These are phyloP conservation scores for Typhlichthys eigenmanni DNA, from an alignment of 2,797 vertebrate species.

Conservation along the genomic window DNA sequence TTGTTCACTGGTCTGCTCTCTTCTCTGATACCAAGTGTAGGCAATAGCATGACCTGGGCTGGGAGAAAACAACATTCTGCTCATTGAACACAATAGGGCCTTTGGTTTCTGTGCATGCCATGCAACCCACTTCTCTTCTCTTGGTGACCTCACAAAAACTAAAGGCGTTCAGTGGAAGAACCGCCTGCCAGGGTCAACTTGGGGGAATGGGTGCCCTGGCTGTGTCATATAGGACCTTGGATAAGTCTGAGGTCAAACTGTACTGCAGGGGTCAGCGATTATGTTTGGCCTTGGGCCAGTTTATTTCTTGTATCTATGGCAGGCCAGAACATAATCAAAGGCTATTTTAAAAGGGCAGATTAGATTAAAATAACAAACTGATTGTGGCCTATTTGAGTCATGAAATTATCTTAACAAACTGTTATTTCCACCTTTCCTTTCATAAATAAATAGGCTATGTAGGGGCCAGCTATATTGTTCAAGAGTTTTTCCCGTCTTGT, in stretches of 20 bases:
- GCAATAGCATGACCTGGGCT: conserved; percentile 9
- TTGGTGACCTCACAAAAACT: conserved; percentile 44
- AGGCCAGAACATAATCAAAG: too few species aligned
- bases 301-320: too few species aligned
- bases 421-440: too few species aligned
- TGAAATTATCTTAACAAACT: too few species aligned
- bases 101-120: conserved; percentile 47
- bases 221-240: conserved; percentile 17
- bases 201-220: conserved; percentile 7
- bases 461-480: too few species aligned
- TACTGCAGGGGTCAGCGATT: background rate
- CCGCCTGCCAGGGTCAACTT: conserved; percentile 35
- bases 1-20: conserved; percentile 18
- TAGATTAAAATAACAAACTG: too few species aligned
- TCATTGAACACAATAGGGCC: conserved; percentile 57
- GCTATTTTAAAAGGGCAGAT: too few species aligned
- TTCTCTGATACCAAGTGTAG: conserved; percentile 28
- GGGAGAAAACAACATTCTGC: conserved; percentile 42
- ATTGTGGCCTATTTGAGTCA: too few species aligned
- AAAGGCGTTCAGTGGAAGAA: conserved; percentile 42
- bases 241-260: conserved; percentile 13
- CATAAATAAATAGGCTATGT: too few species aligned
- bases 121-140: conserved; percentile 54
- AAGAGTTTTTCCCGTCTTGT: too few species aligned
- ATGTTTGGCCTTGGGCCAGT: too few species aligned